Evolutionary conservation across 2,888 invertebrate genomes (phyloP).

Genomic region (Athripsodes cinereus): DNA sequence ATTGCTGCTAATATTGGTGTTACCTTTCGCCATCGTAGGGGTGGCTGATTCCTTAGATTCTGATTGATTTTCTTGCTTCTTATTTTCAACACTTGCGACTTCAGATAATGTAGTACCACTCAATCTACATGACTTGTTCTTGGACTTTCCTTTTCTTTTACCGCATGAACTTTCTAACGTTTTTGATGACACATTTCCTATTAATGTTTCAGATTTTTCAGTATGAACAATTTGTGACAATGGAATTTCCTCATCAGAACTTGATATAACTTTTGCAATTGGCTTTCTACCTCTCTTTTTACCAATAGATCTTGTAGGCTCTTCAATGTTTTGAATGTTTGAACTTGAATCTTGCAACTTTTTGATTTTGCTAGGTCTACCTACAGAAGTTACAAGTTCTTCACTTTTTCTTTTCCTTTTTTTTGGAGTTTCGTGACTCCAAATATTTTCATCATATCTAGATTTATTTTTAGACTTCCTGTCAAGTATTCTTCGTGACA

Average conservation of each 20-base stretch:
- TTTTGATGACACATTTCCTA: no score
- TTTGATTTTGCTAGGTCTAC: neutral
- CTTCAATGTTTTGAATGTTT: no score
- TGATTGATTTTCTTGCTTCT: no score
- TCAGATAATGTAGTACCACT: no score
- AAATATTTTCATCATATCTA: conserved; percentile 2
- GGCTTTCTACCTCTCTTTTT: neutral
- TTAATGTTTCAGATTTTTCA: no score
- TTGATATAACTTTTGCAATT: neutral
- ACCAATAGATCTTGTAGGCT: neutral
- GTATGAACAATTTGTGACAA: neutral
- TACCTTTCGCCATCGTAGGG: no score
- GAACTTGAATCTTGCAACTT: neutral
- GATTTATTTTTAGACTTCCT: conserved; percentile 3
- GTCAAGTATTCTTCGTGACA: neutral
- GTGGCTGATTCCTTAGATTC: no score
- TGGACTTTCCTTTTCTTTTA: no score
- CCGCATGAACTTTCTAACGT: no score
- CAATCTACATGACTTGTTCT: no score
- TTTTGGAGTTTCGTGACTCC: neutral
- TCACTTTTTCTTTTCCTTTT: neutral
- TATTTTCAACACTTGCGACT: no score
- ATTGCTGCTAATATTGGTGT: no score
- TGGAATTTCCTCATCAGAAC: conserved; percentile 3
- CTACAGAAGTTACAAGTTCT: neutral